phyloP scores from a whole-genome alignment of 2,113 vertebrate species.

The Pteruthius melanotis region DNA sequence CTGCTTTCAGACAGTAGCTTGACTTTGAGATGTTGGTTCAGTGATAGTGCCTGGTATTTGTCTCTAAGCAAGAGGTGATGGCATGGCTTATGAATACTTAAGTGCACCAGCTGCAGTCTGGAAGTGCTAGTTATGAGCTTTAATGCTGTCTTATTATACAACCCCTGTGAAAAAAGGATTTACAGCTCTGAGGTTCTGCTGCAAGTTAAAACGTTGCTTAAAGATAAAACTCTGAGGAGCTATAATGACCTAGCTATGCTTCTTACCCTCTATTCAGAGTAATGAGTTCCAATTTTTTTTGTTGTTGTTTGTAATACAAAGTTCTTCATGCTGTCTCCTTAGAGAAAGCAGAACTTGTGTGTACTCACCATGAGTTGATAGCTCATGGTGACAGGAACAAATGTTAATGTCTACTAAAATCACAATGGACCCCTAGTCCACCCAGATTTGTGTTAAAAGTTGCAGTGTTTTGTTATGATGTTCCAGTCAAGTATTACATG shows the following conservation, averaged over 20 bases:
- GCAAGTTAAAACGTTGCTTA: too few species aligned
- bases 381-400: background rate
- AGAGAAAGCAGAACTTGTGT: background rate
- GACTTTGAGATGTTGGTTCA: background rate
- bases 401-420: background rate
- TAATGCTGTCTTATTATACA: background rate
- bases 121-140: background rate
- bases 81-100: rapidly evolving
- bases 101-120: background rate
- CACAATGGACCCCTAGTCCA: background rate
- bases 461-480: background rate
- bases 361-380: background rate
- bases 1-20: background rate
- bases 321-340: background rate
- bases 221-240: background rate
- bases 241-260: background rate
- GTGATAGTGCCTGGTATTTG: background rate
- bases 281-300: background rate
- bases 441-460: background rate
- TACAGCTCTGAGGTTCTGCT: background rate
- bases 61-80: background rate
- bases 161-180: background rate
- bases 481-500: background rate
- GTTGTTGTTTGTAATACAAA: background rate
- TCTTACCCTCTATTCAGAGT: background rate